Evolutionary conservation across 2,113 vertebrate species (phyloP), one percentile per base, ranked within the genome.

Genomic region (Oncorhynchus keta): DNA sequence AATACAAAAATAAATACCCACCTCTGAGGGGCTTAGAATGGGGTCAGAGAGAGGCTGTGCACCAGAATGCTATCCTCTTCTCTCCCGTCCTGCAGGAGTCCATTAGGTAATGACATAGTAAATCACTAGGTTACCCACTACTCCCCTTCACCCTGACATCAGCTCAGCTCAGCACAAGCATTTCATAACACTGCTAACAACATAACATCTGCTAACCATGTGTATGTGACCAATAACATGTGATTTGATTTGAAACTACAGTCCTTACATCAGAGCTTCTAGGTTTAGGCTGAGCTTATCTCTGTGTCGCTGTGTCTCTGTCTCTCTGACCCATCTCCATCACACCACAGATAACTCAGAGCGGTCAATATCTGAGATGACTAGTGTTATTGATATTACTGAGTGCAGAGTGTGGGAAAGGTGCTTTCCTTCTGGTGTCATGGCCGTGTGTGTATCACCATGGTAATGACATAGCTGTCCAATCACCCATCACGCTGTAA

Each of bases 31-130:
- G 18, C n/a, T 45, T 69, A 8, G 68, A 48, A 39, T 26, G 39
- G 39, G 68, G 32, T 66, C 64, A 66, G 26, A 7, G 68, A 45
- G 14, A 69, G 68, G 7, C 11, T 45, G 32, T 39, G 68, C 3
- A 39, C 49, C 69, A 22, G 59, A 62, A 62, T 62, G 8, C 5
- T 24, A 8, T 62, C 69, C 61, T 55, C 57, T 24, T 35, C 59
- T 49, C 35, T 76, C 75, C 67, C 72, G 39, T 77, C 72, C 77
- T 80, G 71, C 85, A 75, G 74, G 55, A 30, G 24, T 87, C 86
- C 90, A 90, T 89, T 92, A 92, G 70, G 76, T 90, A 90, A 90
- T 90, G 85, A 91, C 76, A 73, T 76, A 45, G 74, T 89, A 87
- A 89, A 90, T 89, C 85, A 89, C 77, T 82, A 73, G 82, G 74